These are phyloP conservation scores for Knipowitschia caucasica DNA, from an alignment of 2,797 vertebrate genomes.

Conservation along the genomic window DNA sequence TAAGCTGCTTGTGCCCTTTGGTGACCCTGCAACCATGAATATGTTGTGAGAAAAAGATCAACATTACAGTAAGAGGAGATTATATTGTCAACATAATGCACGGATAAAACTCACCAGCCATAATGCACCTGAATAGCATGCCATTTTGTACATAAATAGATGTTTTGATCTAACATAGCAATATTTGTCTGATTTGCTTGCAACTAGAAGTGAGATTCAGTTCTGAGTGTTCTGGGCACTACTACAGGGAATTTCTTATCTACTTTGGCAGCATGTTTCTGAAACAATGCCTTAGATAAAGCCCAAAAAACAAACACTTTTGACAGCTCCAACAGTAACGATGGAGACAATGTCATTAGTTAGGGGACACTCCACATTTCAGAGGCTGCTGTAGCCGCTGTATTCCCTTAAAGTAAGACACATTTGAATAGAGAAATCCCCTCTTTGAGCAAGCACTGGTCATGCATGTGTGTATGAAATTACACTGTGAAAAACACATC, in stretches of 20 bases:
- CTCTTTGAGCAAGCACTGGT: conserved; percentile 31
- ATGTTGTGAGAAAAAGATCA: conserved; percentile 10
- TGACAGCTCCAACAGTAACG: conserved; percentile 51
- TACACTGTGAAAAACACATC: conserved; percentile 27
- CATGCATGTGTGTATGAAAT: conserved; percentile 25
- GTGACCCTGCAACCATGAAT: conserved; percentile 33
- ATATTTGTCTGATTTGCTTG: conserved; percentile 12
- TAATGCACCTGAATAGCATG: conserved; percentile 9
- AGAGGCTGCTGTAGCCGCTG: conserved; percentile 37
- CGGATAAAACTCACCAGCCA: conserved; percentile 9
- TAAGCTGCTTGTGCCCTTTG: conserved; percentile 37
- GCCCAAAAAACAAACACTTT: conserved; percentile 57
- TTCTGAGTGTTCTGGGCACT: conserved; percentile 47
- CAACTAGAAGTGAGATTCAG: conserved; percentile 39
- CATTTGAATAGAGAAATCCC: conserved; percentile 13
- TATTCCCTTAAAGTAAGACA: conserved; percentile 23
- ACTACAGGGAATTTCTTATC: conserved; percentile 63
- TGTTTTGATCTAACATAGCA: conserved; percentile 28
- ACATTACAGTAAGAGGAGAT: conserved; percentile 20
- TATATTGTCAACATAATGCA: conserved; percentile 9
- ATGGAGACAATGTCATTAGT: conserved; percentile 58
- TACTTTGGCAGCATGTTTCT: conserved; percentile 62
- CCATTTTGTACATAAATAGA: conserved; percentile 22
- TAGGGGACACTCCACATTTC: conserved; percentile 40
- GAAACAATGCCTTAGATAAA: conserved; percentile 68